Evolutionary conservation across 2,888 invertebrate genomes (phyloP).

Genomic region (Lutraria lutraria): DNA sequence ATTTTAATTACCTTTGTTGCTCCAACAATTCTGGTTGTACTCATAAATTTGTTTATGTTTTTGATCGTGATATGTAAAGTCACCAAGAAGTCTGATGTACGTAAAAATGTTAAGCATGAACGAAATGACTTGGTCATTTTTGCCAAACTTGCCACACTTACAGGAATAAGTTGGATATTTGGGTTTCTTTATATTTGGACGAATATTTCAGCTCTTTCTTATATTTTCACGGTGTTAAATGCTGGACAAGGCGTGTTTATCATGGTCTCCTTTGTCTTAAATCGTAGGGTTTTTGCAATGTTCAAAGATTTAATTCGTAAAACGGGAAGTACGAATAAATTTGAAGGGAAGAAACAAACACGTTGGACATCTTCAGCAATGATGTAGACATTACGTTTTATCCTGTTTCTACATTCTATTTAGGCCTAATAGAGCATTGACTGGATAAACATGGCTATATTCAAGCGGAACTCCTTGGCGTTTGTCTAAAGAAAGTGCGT

Average conservation of each 20-base stretch:
- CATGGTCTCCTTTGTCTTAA: conserved; percentile 52
- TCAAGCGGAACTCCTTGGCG: too few species aligned
- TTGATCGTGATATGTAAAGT: conserved; percentile 36
- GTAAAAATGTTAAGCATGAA: conserved; percentile 51
- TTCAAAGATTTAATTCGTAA: not conserved
- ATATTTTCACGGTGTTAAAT: conserved; percentile 57
- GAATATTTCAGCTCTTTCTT: conserved; percentile 41
- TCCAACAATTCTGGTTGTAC: conserved; percentile 40
- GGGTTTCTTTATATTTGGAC: conserved; percentile 61
- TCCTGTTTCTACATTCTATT: too few species aligned
- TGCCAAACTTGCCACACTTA: conserved; percentile 54
- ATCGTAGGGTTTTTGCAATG: not conserved
- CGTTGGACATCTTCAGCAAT: not conserved
- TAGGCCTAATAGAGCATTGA: too few species aligned
- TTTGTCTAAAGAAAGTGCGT: too few species aligned
- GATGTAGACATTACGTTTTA: too few species aligned
- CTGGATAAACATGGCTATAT: too few species aligned
- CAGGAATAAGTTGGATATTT: conserved; percentile 62
- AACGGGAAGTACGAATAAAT: not conserved
- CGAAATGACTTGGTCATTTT: conserved; percentile 53
- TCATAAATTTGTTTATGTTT: conserved; percentile 54
- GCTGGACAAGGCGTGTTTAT: conserved; percentile 62
- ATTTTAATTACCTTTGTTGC: conserved; percentile 52
- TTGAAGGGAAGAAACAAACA: not conserved
- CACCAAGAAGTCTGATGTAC: not conserved